phyloP scores from a whole-genome alignment of 1,140 invertebrate species.

The Orussus abietinus region DNA sequence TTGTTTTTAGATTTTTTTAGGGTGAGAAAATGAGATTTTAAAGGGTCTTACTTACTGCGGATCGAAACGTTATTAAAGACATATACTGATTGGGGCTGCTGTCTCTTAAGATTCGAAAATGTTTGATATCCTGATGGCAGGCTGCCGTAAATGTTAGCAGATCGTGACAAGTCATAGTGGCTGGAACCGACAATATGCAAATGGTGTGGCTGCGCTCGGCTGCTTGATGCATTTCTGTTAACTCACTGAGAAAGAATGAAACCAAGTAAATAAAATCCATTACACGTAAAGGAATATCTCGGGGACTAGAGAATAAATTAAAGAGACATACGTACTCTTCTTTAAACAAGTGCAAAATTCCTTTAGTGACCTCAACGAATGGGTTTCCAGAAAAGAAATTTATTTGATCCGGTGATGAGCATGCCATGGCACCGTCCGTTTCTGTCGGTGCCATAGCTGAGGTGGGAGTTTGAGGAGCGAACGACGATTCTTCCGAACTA shows the following conservation, averaged over 20 bases:
- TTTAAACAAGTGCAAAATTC: slow-evolving; percentile 94
- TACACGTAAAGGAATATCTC: too few species aligned
- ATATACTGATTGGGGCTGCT: slow-evolving; percentile 94
- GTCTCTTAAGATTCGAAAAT: slow-evolving; percentile 87
- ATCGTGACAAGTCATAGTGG: slow-evolving; percentile 89
- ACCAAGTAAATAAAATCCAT: too few species aligned
- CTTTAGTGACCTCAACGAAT: slow-evolving; percentile 93
- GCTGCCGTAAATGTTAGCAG: slow-evolving; percentile 92
- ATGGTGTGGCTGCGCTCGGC: slow-evolving; percentile 78
- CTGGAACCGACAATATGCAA: slow-evolving; percentile 89
- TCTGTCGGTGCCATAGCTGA: slow-evolving; percentile 46
- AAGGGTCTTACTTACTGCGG: slow-evolving; percentile 53
- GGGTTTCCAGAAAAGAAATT: slow-evolving; percentile 95
- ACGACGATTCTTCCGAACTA: slow-evolving; percentile 48
- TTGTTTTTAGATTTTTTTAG: too few species aligned
- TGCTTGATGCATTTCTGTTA: slow-evolving; percentile 62
- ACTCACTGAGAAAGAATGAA: slow-evolving; percentile 57
- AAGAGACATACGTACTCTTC: slow-evolving; percentile 84
- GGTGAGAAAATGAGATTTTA: too few species aligned
- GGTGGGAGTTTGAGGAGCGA: slow-evolving; percentile 41
- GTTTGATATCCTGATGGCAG: slow-evolving; percentile 83
- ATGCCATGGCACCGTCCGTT: slow-evolving; percentile 31
- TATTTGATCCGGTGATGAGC: slow-evolving; percentile 60
- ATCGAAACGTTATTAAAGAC: slow-evolving; percentile 83
- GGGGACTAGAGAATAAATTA: too few species aligned